A percentile compares a stretch with the other conserved stretches of the same genome.
These are phyloP conservation scores for Tillus elongatus DNA, from an alignment of 2,888 invertebrate genomes.

Conservation along the genomic window DNA sequence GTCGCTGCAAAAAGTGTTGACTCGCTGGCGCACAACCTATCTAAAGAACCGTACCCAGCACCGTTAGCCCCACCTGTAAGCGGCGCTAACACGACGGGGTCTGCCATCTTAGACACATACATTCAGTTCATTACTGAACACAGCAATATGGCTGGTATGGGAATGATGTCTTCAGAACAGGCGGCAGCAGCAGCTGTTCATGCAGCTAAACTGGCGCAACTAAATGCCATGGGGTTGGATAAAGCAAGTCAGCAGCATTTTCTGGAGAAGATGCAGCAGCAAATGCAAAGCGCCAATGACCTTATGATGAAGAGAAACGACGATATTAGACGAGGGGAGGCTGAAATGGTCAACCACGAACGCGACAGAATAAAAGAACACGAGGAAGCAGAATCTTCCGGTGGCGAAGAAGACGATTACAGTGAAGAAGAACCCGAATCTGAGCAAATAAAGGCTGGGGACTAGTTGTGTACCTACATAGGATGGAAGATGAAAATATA, in stretches of 20 bases:
- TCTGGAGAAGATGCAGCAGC: slow-evolving; percentile 55
- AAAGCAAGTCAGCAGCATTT: slow-evolving; percentile 49
- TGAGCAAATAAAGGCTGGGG: slow-evolving; percentile 43
- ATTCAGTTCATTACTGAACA: slow-evolving; percentile 82
- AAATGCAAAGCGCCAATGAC: slow-evolving; percentile 49
- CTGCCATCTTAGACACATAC: slow-evolving; percentile 77
- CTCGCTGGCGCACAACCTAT: slow-evolving; percentile 51
- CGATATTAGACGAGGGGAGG: slow-evolving; percentile 41
- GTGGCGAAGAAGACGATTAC: slow-evolving; percentile 48
- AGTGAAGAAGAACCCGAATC: slow-evolving; percentile 44
- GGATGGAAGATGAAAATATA: slow-evolving; percentile 25
- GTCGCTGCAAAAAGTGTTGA: slow-evolving; percentile 61
- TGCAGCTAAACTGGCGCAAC: slow-evolving; percentile 68
- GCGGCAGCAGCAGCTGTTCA: slow-evolving; percentile 64
- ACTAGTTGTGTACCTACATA: slow-evolving; percentile 32
- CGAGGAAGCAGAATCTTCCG: slow-evolving; percentile 47
- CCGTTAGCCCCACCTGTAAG: slow-evolving; percentile 43
- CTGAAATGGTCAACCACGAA: slow-evolving; percentile 51
- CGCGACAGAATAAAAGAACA: too few species aligned
- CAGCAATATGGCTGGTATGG: slow-evolving; percentile 60
- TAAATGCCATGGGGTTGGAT: slow-evolving; percentile 54
- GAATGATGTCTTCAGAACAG: slow-evolving; percentile 53
- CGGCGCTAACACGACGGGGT: slow-evolving; percentile 52
- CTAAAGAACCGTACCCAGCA: slow-evolving; percentile 61
- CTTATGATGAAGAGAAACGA: slow-evolving; percentile 48